A percentile compares a stretch with the other conserved stretches of the same genome.
These are phyloP conservation scores for Helicoverpa zea DNA, from an alignment of 1,140 invertebrate genomes.

Conservation along the genomic window DNA sequence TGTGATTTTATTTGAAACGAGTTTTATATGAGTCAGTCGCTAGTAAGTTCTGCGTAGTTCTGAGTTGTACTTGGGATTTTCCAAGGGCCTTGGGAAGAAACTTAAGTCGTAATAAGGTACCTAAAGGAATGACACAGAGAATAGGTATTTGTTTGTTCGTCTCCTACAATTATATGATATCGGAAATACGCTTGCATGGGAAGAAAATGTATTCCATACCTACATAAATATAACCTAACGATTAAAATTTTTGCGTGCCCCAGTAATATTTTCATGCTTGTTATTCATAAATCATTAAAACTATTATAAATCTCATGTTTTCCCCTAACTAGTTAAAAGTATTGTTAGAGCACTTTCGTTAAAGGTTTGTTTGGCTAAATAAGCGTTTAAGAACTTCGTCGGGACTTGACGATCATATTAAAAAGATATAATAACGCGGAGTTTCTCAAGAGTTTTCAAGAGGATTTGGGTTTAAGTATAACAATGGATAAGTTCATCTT, in stretches of 20 bases:
- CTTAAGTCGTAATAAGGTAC: too few species aligned
- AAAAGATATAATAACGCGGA: not conserved
- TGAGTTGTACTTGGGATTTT: not conserved
- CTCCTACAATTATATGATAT: too few species aligned
- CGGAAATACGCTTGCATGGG: too few species aligned
- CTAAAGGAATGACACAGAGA: too few species aligned
- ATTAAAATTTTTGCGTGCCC: too few species aligned
- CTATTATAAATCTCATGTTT: not conserved
- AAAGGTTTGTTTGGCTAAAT: not conserved
- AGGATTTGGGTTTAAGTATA: conserved; percentile 1
- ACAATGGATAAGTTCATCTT: not conserved
- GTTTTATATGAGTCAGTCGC: not conserved
- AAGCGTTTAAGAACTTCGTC: conserved; percentile 4
- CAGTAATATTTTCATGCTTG: not conserved
- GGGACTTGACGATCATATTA: conserved; percentile 1
- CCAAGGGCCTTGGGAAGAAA: not conserved
- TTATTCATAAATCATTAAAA: not conserved
- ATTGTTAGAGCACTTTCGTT: not conserved
- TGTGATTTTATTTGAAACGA: not conserved
- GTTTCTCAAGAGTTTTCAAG: not conserved
- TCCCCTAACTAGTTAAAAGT: not conserved
- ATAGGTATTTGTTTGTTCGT: too few species aligned
- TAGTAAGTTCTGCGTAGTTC: not conserved
- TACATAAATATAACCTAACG: too few species aligned
- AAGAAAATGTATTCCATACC: too few species aligned